These are phyloP conservation scores for Conus betulinus DNA, from an alignment of 1,140 invertebrate genomes.

Conservation along the genomic window DNA sequence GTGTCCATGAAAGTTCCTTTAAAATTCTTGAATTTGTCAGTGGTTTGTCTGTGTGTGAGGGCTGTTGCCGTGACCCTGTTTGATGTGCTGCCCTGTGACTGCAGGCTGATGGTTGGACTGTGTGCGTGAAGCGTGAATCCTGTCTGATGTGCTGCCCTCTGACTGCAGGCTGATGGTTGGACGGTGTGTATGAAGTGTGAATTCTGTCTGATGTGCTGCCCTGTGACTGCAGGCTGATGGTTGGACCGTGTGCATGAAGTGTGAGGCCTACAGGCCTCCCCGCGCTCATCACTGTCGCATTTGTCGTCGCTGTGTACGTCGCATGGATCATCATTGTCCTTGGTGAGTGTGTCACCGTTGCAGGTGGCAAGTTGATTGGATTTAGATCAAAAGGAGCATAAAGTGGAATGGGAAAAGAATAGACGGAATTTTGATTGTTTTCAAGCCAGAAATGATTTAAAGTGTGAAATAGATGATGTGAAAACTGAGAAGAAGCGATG, in stretches of 20 bases:
- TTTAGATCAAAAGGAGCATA: too few relatives aligned
- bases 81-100: neutral
- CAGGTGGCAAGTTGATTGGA: too few relatives aligned
- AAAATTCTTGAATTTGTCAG: too few relatives aligned
- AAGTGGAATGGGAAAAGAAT: too few relatives aligned
- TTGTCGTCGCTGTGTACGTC: constrained; percentile 87
- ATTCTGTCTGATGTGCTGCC: constrained; percentile 77
- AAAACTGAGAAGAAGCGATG: too few relatives aligned
- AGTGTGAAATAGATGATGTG: too few relatives aligned
- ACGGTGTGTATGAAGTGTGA: constrained; percentile 93
- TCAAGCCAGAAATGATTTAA: too few relatives aligned
- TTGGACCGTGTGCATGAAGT: constrained; percentile 93
- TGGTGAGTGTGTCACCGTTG: constrained; percentile 76
- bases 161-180: constrained; percentile 82
- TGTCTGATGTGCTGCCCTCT: neutral
- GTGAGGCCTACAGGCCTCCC: constrained; percentile 92
- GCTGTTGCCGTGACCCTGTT: too few relatives aligned
- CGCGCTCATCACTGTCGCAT: constrained; percentile 93
- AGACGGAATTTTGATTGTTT: too few relatives aligned
- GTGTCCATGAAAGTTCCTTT: too few relatives aligned
- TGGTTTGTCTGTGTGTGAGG: too few relatives aligned
- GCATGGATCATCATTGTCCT: constrained; percentile 95
- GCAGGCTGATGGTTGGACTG: constrained; percentile 86
- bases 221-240: constrained; percentile 77
- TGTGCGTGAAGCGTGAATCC: constrained; percentile 89